phyloP scores from a whole-genome alignment of 2,888 invertebrate species.

The Perizoma affinitatum region DNA sequence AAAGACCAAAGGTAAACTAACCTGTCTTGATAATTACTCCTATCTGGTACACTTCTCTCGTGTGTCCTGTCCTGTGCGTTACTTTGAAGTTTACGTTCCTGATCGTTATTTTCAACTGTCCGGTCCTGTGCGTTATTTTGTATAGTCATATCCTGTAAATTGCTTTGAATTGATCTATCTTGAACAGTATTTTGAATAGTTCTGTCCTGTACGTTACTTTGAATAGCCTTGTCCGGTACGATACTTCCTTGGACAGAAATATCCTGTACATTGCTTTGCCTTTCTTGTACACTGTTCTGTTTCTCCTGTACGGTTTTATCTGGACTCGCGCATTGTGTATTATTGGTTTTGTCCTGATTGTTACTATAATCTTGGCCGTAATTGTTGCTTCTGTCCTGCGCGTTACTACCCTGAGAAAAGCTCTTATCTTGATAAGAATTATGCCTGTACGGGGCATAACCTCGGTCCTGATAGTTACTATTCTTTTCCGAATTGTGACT shows the following conservation, averaged over 20 bases:
- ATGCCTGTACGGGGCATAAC: not conserved
- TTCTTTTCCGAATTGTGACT: not conserved
- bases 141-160: constrained; percentile 3
- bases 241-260: not conserved
- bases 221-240: not conserved
- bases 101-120: too few species aligned
- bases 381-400: constrained; percentile 4
- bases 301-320: not conserved
- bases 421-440: not conserved
- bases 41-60: too few species aligned
- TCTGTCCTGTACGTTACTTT: constrained; percentile 2
- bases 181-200: not conserved
- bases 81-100: too few species aligned
- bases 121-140: too few species aligned
- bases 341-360: not conserved
- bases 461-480: not conserved
- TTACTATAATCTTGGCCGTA: not conserved
- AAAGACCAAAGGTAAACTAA: constrained; percentile 1
- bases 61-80: too few species aligned
- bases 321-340: not conserved
- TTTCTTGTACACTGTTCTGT: not conserved
- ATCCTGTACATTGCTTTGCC: constrained; percentile 1
- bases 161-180: not conserved
- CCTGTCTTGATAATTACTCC: not conserved
- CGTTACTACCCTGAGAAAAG: not conserved